phyloP scores from a whole-genome alignment of 1,140 invertebrate genomes.

The Archivesica marissinica region DNA sequence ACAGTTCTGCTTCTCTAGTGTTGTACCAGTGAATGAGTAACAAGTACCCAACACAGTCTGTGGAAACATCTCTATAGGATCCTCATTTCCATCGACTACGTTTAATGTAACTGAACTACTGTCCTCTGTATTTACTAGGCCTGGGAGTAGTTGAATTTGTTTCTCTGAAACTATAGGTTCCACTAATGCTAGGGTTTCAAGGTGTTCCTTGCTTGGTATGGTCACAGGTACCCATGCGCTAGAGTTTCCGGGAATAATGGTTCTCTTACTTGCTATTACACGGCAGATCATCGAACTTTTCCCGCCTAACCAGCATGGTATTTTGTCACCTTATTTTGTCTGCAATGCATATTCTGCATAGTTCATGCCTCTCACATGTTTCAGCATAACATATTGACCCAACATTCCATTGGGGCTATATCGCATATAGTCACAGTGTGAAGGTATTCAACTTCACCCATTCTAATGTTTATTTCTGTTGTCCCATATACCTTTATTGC shows the following conservation, averaged over 20 bases:
- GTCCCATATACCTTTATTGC: background rate
- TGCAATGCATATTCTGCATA: background rate
- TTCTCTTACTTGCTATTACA: background rate
- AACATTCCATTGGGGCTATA: background rate
- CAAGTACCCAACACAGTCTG: background rate
- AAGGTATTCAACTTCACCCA: no score
- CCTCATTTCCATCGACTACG: background rate
- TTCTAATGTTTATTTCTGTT: background rate
- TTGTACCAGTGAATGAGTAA: background rate
- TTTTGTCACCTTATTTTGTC: background rate
- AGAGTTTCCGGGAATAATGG: background rate
- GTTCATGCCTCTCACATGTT: background rate
- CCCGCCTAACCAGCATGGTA: background rate
- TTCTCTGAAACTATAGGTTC: background rate
- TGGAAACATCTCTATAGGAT: background rate
- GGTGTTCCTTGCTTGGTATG: background rate
- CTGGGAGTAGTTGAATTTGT: background rate
- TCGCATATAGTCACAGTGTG: background rate
- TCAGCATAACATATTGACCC: background rate
- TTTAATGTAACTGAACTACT: background rate
- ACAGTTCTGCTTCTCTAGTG: no score
- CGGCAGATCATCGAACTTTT: background rate
- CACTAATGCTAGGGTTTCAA: background rate
- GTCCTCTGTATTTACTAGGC: background rate
- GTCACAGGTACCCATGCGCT: background rate